Evolutionary conservation across 2,113 vertebrate genomes (phyloP), one percentile per base, ranked within the genome.

Genomic region (Burhinus oedicnemus): DNA sequence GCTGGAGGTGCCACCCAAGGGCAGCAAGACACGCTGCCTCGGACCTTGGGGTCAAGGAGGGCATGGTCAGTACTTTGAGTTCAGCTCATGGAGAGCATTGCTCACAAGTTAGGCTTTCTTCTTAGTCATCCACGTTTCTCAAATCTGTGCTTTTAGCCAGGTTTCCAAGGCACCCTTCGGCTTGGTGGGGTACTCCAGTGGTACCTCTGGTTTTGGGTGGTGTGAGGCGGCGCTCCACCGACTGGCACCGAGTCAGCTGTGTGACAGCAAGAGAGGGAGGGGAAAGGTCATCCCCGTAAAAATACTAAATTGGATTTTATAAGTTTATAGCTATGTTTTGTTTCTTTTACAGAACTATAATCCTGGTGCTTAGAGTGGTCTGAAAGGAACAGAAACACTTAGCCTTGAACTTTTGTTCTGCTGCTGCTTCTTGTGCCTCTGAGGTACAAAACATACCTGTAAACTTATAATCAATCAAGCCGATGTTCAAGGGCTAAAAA

Each of bases 371-470:
- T 97, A 98, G 86, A 97, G 78, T 96, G 96, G 52, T 96, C 91
- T 97, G 97, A 98, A 97, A 96, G 94, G 95, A 97, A 97, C 96
- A 98, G 97, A 97, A 97, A 96, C 93, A 97, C 97, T 97, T 97
- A 97, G 95, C 95, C 97, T 96, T 97, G 97, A 98, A 97, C 95
- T 97, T 97, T 87, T 97, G 95, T 97, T 97, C 96, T 97, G 81
- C 91, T 82, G 80, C 95, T 79, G 87, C 94, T 96, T 97, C 95
- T 97, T 97, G 97, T 97, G 94, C 95, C 93, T 90, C 91, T 95
- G 87, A 96, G 86, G 96, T 94, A 97, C 96, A 97, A 97, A 97
- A 97, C 93, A 94, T 97, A 94, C 78, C 96, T 96, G 96, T 97
- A 97, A 97, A 97, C 91, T 97, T 97, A 95, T 90, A 95, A 92